Percentiles rank a stretch among this genome's conserved stretches.
phyloP scores from a whole-genome alignment of 2,797 vertebrate species.

The Gorsachius magnificus region DNA sequence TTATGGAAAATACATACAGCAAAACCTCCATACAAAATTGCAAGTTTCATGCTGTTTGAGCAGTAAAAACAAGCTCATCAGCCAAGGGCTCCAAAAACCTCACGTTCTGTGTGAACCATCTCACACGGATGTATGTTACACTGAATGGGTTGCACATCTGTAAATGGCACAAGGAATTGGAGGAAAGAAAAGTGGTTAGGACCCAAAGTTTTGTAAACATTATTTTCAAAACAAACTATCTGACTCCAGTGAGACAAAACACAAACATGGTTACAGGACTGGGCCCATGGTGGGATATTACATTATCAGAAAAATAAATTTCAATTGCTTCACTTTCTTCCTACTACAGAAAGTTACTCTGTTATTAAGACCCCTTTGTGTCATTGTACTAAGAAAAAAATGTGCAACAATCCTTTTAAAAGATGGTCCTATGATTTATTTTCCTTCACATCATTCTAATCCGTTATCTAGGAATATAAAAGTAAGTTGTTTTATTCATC shows the following conservation, averaged over 20 bases:
- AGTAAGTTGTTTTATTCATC: neutral
- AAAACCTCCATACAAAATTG: neutral
- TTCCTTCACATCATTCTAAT: neutral
- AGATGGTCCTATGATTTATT: neutral
- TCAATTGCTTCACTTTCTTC: neutral
- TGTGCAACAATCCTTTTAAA: neutral
- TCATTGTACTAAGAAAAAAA: neutral
- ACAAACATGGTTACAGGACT: neutral
- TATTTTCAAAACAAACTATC: neutral
- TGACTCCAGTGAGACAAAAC: neutral
- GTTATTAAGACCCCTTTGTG: neutral
- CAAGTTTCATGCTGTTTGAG: neutral
- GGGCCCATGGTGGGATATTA: neutral
- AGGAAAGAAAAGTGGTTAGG: neutral
- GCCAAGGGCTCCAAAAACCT: neutral
- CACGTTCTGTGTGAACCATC: neutral
- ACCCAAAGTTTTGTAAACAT: neutral
- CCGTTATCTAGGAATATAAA: neutral
- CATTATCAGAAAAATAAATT: neutral
- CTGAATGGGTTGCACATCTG: neutral
- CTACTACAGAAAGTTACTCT: neutral
- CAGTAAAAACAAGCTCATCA: neutral
- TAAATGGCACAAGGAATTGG: neutral
- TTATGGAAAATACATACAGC: neutral
- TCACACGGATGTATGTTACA: neutral